A percentile compares a stretch with the other conserved stretches of the same genome.
Evolutionary conservation across 1,140 invertebrate genomes (phyloP).

Genomic region (Aphidius ervi): DNA sequence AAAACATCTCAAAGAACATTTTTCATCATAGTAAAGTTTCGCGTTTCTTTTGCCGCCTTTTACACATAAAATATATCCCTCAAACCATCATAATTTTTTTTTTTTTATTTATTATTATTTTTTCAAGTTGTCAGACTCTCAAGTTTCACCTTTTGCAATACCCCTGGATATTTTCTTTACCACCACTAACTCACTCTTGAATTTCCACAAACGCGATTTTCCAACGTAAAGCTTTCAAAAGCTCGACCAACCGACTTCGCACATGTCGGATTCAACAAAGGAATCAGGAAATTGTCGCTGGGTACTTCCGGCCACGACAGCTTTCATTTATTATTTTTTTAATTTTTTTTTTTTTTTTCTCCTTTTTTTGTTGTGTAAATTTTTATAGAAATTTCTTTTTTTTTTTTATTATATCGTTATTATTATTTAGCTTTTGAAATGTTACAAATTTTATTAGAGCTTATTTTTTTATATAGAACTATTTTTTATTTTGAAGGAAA

Average conservation of each 20-base stretch:
- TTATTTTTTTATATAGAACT: too few relatives aligned
- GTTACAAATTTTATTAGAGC: too few relatives aligned
- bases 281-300: conserved; percentile 28
- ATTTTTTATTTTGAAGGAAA: too few relatives aligned
- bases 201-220: conserved; percentile 24
- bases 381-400: not conserved
- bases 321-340: not conserved
- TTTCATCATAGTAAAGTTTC: conserved; percentile 18
- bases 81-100: not conserved
- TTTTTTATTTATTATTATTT: not conserved
- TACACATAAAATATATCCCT: conserved; percentile 8
- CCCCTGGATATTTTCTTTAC: not conserved
- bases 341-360: conserved; percentile 2
- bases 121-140: not conserved
- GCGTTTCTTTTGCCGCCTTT: conserved; percentile 3
- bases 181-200: conserved; percentile 7
- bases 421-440: too few relatives aligned
- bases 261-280: conserved; percentile 19
- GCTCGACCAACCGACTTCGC: conserved; percentile 1
- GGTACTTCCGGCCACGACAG: conserved; percentile 21
- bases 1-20: conserved; percentile 24
- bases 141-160: conserved; percentile 11
- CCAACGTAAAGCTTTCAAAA: conserved; percentile 9
- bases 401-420: too few relatives aligned
- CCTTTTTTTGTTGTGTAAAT: not conserved